These are phyloP conservation scores for Lithophane semibrunnea DNA, from an alignment of 2,888 invertebrate genomes.

Conservation along the genomic window DNA sequence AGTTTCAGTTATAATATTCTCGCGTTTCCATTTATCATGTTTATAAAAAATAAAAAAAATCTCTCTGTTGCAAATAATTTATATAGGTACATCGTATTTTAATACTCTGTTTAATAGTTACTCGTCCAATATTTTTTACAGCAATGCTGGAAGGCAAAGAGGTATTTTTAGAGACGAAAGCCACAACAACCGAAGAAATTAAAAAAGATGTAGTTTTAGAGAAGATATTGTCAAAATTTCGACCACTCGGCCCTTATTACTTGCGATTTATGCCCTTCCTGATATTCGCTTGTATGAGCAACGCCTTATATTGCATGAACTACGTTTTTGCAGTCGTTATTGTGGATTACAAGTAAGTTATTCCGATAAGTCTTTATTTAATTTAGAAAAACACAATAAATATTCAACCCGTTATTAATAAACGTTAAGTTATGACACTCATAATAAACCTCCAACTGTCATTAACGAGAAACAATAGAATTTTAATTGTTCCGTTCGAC, in stretches of 20 bases:
- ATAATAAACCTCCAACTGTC: too few relatives aligned
- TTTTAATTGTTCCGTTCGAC: too few relatives aligned
- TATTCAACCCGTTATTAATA: too few relatives aligned
- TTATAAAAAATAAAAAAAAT: background rate
- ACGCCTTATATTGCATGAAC: slow-evolving; percentile 61
- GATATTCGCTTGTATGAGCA: slow-evolving; percentile 57
- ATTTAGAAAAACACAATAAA: background rate
- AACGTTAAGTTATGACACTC: background rate
- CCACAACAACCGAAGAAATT: slow-evolving; percentile 4
- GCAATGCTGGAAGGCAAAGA: slow-evolving; percentile 35
- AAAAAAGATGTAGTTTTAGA: slow-evolving; percentile 52
- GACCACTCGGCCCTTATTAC: slow-evolving; percentile 61
- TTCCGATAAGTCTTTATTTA: background rate
- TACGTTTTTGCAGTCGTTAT: slow-evolving; percentile 56
- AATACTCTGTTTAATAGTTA: background rate
- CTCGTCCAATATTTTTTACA: background rate
- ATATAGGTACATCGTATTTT: too few relatives aligned
- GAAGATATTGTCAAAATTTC: slow-evolving; percentile 60
- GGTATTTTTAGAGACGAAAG: slow-evolving; percentile 70
- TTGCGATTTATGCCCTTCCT: slow-evolving; percentile 62
- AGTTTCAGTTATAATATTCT: too few relatives aligned
- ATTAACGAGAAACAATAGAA: too few relatives aligned
- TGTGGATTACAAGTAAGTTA: slow-evolving; percentile 52
- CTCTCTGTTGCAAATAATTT: background rate
- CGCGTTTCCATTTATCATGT: too few relatives aligned